These are phyloP conservation scores for Sitodiplosis mosellana DNA, from an alignment of 1,140 invertebrate genomes.

Conservation along the genomic window DNA sequence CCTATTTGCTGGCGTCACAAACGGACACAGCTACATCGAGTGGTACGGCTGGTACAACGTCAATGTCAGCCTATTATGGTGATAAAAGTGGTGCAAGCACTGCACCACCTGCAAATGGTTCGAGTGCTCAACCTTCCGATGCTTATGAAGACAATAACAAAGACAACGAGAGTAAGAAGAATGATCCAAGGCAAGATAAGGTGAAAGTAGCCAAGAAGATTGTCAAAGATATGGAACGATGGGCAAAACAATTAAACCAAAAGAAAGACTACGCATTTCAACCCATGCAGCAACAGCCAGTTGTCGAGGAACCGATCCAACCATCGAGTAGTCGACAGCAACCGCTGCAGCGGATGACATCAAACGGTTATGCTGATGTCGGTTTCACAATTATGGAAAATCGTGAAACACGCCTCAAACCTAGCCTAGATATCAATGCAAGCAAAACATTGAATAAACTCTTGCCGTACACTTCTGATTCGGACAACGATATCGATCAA, in stretches of 20 bases:
- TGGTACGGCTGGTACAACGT: constrained; percentile 9
- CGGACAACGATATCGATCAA: constrained; percentile 17
- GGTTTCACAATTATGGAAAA: constrained; percentile 76
- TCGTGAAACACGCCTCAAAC: constrained; percentile 15
- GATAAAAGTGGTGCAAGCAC: constrained; percentile 12
- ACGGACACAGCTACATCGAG: constrained; percentile 26
- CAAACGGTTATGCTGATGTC: constrained; percentile 60
- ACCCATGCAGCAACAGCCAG: constrained; percentile 15
- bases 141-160: constrained; percentile 21
- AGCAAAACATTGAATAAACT: constrained; percentile 24
- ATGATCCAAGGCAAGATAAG: constrained; percentile 44
- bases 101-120: constrained; percentile 8
- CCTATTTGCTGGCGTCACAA: constrained; percentile 57
- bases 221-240: constrained; percentile 88
- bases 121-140: constrained; percentile 20
- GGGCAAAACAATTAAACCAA: constrained; percentile 94
- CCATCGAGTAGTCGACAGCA: constrained; percentile 7
- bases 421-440: background rate
- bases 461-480: constrained; percentile 49
- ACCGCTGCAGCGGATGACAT: background rate
- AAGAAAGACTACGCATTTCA: constrained; percentile 56
- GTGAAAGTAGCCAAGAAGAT: constrained; percentile 96
- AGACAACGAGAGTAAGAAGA: constrained; percentile 8
- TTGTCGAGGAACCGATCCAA: constrained; percentile 8
- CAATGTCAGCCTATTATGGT: background rate